phyloP scores from a whole-genome alignment of 2,888 invertebrate genomes.

The Gari tellinella region DNA sequence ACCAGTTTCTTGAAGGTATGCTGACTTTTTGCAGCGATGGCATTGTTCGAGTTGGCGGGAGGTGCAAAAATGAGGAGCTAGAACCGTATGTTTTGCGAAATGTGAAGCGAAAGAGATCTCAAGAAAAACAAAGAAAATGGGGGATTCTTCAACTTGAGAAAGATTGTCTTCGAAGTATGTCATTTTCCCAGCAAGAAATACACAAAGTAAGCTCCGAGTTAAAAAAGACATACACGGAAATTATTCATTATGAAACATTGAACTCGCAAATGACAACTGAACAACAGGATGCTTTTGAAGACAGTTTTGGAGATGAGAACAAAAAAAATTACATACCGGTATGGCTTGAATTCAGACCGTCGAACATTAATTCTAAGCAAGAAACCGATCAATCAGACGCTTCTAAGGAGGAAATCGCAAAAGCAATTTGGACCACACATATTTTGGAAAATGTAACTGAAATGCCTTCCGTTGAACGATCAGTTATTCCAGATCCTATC shows the following conservation, averaged over 20 bases:
- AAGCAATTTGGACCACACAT: conserved; percentile 28
- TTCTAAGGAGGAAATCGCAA: conserved; percentile 3
- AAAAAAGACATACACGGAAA: conserved; percentile 46
- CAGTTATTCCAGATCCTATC: too few relatives aligned
- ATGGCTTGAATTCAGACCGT: conserved; percentile 25
- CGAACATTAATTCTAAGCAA: background rate
- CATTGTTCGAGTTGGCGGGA: conserved; percentile 80
- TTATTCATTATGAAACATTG: conserved; percentile 43
- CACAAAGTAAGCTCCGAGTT: conserved; percentile 50
- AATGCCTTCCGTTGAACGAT: conserved; percentile 5
- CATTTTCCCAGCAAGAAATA: conserved; percentile 41
- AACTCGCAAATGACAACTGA: conserved; percentile 45
- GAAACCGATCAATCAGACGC: background rate
- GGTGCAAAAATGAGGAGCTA: conserved; percentile 70
- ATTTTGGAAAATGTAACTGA: conserved; percentile 26
- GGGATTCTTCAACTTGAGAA: conserved; percentile 52
- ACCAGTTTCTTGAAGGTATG: conserved; percentile 82
- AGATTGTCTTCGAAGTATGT: conserved; percentile 50
- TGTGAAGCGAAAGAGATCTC: conserved; percentile 37
- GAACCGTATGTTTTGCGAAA: conserved; percentile 59
- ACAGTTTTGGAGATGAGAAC: background rate
- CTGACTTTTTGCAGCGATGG: conserved; percentile 57
- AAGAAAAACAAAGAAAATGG: conserved; percentile 32
- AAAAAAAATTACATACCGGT: conserved; percentile 19
- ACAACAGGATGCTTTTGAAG: conserved; percentile 42